phyloP scores from a whole-genome alignment of 1,140 invertebrate species.

The Nephotettix cincticeps region DNA sequence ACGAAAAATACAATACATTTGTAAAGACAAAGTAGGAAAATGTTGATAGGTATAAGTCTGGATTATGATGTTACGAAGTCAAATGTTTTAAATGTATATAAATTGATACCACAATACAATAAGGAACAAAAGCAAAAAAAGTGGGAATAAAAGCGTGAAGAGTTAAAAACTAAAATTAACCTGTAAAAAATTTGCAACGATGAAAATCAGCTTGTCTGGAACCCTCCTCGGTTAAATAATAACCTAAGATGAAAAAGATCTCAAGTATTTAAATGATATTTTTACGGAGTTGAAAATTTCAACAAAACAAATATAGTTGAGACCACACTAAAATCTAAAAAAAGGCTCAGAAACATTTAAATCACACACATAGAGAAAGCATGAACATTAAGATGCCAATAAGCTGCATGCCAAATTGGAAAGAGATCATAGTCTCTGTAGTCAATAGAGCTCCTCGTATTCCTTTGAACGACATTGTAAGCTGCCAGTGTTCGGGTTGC shows the following conservation, averaged over 20 bases:
- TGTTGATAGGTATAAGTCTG: too few relatives aligned
- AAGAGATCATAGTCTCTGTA: neutral
- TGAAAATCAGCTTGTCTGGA: neutral
- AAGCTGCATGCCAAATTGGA: conserved; percentile 17
- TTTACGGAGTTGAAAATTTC: neutral
- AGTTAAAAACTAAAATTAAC: neutral
- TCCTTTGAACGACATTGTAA: too few relatives aligned
- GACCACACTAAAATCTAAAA: neutral
- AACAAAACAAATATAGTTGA: neutral
- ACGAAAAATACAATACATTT: neutral
- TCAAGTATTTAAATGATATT: neutral
- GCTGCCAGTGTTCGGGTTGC: too few relatives aligned
- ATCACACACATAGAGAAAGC: conserved; percentile 12
- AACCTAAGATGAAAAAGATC: conserved; percentile 19
- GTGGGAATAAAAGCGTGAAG: neutral
- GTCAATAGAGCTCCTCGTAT: too few relatives aligned
- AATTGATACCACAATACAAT: neutral
- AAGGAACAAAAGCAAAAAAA: neutral
- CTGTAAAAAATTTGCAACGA: neutral
- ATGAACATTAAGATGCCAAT: neutral
- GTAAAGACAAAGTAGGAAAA: too few relatives aligned
- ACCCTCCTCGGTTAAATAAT: neutral
- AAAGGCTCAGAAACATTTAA: neutral
- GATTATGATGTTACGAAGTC: too few relatives aligned
- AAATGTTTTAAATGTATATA: too few relatives aligned